phyloP scores from a whole-genome alignment of 2,113 vertebrate species.

The Rostratula benghalensis region DNA sequence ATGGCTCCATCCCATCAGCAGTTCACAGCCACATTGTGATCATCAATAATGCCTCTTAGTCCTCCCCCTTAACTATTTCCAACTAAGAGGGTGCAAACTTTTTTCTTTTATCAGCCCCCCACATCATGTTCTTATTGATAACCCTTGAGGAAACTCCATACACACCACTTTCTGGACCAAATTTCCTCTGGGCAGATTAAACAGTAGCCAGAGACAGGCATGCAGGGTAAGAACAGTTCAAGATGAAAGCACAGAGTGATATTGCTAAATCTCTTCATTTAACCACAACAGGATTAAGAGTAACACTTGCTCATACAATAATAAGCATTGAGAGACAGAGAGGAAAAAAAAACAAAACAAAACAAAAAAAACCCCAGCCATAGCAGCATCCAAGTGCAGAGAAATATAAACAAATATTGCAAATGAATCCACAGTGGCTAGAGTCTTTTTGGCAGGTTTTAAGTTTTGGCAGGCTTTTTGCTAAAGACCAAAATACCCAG shows the following conservation, averaged over 20 bases:
- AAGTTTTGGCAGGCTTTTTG: background rate
- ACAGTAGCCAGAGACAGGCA: background rate
- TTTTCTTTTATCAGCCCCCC: background rate
- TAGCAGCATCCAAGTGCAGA: background rate
- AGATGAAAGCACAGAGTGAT: background rate
- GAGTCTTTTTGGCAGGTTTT: background rate
- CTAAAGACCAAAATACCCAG: background rate
- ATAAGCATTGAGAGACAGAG: background rate
- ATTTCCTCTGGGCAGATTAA: background rate
- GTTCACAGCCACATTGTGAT: background rate
- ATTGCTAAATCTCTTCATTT: conserved; percentile 1
- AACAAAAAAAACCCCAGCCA: background rate
- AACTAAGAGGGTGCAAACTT: background rate
- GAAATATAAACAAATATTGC: background rate
- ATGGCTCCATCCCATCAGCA: background rate
- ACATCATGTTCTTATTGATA: background rate
- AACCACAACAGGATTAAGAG: conserved; percentile 6
- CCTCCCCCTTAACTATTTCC: background rate
- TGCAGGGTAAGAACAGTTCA: background rate
- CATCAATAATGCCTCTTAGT: background rate
- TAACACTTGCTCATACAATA: background rate
- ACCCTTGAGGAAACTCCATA: background rate
- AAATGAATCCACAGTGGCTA: background rate
- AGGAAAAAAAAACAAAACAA: rapidly evolving
- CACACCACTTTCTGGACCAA: background rate